These are phyloP conservation scores for Nemapogon koenigi DNA, from an alignment of 2,888 invertebrate genomes.

Conservation along the genomic window DNA sequence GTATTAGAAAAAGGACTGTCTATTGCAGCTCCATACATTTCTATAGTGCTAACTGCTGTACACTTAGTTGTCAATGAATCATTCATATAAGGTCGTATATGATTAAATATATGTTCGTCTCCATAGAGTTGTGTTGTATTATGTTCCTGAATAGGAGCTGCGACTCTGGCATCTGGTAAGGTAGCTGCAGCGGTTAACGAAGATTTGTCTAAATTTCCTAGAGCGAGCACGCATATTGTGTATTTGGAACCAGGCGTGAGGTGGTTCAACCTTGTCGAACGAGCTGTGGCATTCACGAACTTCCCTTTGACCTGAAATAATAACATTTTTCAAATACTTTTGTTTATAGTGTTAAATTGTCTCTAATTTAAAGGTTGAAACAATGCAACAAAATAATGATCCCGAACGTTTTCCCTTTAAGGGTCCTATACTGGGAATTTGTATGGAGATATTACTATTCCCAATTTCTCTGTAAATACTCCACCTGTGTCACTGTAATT, in stretches of 20 bases:
- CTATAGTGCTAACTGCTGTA: slow-evolving; percentile 76
- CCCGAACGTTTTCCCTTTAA: too few species aligned
- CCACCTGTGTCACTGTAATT: too few species aligned
- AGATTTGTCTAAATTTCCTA: slow-evolving; percentile 70
- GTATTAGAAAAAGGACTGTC: slow-evolving; percentile 66
- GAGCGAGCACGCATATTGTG: slow-evolving; percentile 86
- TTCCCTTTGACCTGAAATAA: slow-evolving; percentile 74
- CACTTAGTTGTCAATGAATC: slow-evolving; percentile 80
- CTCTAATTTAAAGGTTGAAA: too few species aligned
- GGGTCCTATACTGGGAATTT: too few species aligned
- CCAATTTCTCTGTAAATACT: too few species aligned
- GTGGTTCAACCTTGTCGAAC: slow-evolving; percentile 76
- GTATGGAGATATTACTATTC: too few species aligned
- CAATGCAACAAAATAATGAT: too few species aligned
- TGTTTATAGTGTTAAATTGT: too few species aligned
- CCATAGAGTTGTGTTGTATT: slow-evolving; percentile 51
- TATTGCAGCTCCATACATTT: slow-evolving; percentile 70
- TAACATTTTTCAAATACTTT: too few species aligned
- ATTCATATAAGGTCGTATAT: slow-evolving; percentile 46
- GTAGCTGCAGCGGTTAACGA: slow-evolving; percentile 38
- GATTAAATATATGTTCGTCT: slow-evolving; percentile 64
- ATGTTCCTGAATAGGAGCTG: slow-evolving; percentile 40
- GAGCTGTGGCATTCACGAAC: slow-evolving; percentile 73
- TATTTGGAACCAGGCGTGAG: slow-evolving; percentile 82
- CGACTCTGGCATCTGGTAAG: slow-evolving; percentile 57